phyloP scores from a whole-genome alignment of 2,888 invertebrate genomes.

The Ceriagrion tenellum region DNA sequence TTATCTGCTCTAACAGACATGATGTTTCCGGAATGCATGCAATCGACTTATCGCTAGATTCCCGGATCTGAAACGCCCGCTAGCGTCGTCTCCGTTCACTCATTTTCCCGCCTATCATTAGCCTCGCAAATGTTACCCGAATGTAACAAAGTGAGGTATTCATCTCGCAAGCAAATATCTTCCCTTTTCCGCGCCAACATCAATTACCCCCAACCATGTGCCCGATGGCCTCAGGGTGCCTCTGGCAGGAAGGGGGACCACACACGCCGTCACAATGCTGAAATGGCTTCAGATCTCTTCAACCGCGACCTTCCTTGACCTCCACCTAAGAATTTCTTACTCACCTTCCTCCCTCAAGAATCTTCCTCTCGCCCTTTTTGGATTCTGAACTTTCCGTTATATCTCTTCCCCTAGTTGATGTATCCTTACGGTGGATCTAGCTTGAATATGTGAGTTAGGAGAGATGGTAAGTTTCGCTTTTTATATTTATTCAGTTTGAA shows the following conservation, averaged over 20 bases:
- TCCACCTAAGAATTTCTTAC: neutral
- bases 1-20: neutral
- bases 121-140: constrained; percentile 46
- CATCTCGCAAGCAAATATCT: constrained; percentile 35
- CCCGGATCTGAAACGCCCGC: neutral
- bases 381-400: neutral
- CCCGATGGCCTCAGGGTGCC: constrained; percentile 26
- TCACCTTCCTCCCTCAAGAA: neutral
- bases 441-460: no score
- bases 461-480: no score
- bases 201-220: constrained; percentile 40
- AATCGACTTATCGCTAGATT: neutral
- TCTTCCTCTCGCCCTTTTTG: neutral
- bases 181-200: constrained; percentile 52
- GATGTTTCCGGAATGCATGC: neutral
- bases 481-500: no score
- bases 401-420: no score
- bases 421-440: no score
- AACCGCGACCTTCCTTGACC: neutral
- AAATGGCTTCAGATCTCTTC: constrained; percentile 7
- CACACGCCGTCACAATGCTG: constrained; percentile 45
- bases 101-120: constrained; percentile 40
- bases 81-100: neutral
- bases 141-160: constrained; percentile 50
- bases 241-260: neutral